phyloP scores from a whole-genome alignment of 2,797 vertebrate genomes.

The Epinephelus awoara region DNA sequence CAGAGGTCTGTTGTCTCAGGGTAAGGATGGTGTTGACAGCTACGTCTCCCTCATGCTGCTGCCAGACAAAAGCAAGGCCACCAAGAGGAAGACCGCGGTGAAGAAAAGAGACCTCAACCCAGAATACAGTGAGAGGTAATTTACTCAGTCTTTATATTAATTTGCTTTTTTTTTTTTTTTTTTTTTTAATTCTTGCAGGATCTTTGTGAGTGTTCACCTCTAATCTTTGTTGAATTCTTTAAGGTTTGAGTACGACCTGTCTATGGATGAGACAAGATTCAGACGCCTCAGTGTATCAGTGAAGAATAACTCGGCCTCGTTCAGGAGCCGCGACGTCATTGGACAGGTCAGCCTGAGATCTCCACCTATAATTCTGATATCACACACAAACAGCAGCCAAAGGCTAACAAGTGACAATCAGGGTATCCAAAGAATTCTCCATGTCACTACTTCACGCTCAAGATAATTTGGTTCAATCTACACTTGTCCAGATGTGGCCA shows the following conservation, averaged over 20 bases:
- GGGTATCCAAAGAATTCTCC: neutral
- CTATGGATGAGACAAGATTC: conserved; percentile 84
- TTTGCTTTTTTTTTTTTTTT: neutral
- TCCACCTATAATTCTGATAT: neutral
- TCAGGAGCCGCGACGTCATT: conserved; percentile 88
- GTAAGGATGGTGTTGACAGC: conserved; percentile 90
- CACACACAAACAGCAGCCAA: neutral
- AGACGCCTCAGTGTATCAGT: conserved; percentile 88
- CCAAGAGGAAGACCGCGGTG: conserved; percentile 92
- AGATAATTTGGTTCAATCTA: neutral
- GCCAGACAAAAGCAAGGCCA: conserved; percentile 93
- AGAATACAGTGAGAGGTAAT: conserved; percentile 92
- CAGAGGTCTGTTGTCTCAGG: conserved; percentile 86
- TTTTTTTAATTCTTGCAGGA: neutral
- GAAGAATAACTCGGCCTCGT: conserved; percentile 90
- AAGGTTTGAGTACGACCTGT: conserved; percentile 92
- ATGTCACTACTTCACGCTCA: neutral
- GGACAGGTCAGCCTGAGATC: conserved; percentile 76
- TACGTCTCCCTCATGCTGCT: conserved; percentile 92
- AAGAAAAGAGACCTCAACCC: conserved; percentile 91
- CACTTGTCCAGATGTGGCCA: neutral
- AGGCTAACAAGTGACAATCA: neutral
- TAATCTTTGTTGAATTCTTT: neutral
- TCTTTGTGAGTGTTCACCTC: neutral
- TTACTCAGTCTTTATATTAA: too few relatives aligned